Conservation (phyloP, 2,888 invertebrate species). For the Galeopsomyia nigrocyanea region DNA sequence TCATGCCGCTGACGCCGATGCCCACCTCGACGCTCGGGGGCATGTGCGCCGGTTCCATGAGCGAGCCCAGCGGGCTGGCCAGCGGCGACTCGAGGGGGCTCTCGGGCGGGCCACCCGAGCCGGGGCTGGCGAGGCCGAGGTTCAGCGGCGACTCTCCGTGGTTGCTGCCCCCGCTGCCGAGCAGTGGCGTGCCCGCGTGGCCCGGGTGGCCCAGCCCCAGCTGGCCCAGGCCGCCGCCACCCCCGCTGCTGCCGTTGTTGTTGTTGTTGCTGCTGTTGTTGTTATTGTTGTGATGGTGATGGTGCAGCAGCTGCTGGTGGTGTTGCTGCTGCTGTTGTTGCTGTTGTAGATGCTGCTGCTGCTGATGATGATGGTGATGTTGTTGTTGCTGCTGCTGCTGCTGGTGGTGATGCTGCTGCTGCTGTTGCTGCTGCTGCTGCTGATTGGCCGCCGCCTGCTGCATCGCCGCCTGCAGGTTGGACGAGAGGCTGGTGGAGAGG, state of each 20-base stretch:
- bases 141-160: constrained; percentile 65
- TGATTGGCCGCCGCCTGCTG: constrained; percentile 63
- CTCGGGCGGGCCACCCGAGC: constrained; percentile 70
- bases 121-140: constrained; percentile 71
- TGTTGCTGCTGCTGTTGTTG: constrained; percentile 49
- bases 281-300: constrained; percentile 15
- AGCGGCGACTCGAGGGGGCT: constrained; percentile 75
- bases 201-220: constrained; percentile 71
- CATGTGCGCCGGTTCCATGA: constrained; percentile 74
- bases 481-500: constrained; percentile 69
- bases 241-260: constrained; percentile 60
- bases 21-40: constrained; percentile 72
- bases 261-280: constrained; percentile 28
- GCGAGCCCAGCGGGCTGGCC: constrained; percentile 76
- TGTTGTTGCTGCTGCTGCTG: constrained; percentile 69
- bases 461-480: constrained; percentile 68
- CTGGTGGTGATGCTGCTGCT: constrained; percentile 62
- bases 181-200: constrained; percentile 64
- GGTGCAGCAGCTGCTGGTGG: constrained; percentile 59
- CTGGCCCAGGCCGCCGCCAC: constrained; percentile 69
- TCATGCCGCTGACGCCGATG: constrained; percentile 75
- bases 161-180: constrained; percentile 70
- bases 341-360: constrained; percentile 56
- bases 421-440: constrained; percentile 58
- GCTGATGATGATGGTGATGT: constrained; percentile 57